These are phyloP conservation scores for Hermodice carunculata DNA, from an alignment of 2,888 invertebrate genomes.

Conservation along the genomic window DNA sequence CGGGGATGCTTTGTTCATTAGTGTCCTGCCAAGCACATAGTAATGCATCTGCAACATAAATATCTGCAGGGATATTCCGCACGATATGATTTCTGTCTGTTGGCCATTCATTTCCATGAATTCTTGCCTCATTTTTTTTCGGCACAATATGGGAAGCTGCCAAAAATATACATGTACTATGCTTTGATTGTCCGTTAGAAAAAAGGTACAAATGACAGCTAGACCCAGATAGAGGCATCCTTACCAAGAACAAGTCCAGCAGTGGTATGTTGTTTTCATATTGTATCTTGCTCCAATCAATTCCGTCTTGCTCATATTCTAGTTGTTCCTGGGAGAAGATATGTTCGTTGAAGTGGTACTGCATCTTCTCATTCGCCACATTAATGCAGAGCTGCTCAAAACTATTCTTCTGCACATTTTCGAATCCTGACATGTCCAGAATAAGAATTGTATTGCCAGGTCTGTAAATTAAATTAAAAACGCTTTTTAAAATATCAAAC, in stretches of 20 bases:
- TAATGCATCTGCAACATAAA: too few species aligned
- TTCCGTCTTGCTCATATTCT: conserved; percentile 51
- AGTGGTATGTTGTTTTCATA: conserved; percentile 53
- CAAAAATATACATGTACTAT: too few species aligned
- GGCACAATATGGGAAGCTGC: too few species aligned
- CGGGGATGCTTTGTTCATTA: too few species aligned
- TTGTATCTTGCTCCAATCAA: conserved; percentile 49
- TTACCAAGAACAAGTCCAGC: conserved; percentile 52
- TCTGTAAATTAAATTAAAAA: background rate
- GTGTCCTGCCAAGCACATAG: too few species aligned
- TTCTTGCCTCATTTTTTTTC: too few species aligned
- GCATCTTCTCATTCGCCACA: conserved; percentile 59
- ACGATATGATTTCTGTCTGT: too few species aligned
- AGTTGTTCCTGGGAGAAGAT: conserved; percentile 53
- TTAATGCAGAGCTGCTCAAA: conserved; percentile 64
- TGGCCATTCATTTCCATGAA: too few species aligned
- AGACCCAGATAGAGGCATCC: background rate
- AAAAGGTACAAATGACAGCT: too few species aligned
- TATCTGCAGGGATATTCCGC: too few species aligned
- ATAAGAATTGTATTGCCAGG: conserved; percentile 45
- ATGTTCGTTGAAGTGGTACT: conserved; percentile 59
- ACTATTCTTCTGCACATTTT: conserved; percentile 54
- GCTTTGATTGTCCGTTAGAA: too few species aligned
- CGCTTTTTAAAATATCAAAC: too few species aligned
- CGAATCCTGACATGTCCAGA: conserved; percentile 65